Evolutionary conservation across 2,888 invertebrate genomes (phyloP), one percentile per base, ranked within the genome.

Genomic region (Leptinotarsa peninsularis): DNA sequence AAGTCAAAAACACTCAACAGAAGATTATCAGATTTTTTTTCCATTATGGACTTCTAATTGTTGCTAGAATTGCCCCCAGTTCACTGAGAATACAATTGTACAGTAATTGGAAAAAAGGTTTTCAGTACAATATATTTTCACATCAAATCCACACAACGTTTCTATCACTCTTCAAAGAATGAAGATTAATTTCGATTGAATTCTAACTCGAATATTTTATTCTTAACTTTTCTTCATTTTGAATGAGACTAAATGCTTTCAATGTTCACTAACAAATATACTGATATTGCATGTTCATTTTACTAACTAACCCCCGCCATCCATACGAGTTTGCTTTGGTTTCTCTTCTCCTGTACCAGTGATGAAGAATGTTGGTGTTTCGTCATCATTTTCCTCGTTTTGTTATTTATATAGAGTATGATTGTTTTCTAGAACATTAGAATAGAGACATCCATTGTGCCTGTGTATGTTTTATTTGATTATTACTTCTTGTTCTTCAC

Each of bases 361-460:
- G 77, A 75, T 79, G 80, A 86, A 86, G 87, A 85, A 85, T 86
- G 87, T 87, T 87, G 87, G 87, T 87, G 85, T 87, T 86, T 86
- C 85, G 78, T 86, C 84, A 76, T 84, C 84, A 76, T 82, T 80
- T 76, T 81, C 78, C 70, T 78, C 72, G 78, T 78, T 67, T 77
- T 77, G 43, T 43, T 43, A 43, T 80, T 79, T 75, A 71, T 72
- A 74, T 69, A 49, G 43, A 66, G 68, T 71, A 74, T 75, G 74
- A 72, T 73, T 73, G 75, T 71, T 74, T 77, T 71, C 69, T 83
- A 85, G 84, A 82, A 82, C 49, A 71, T 78, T 80, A 80, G 80
- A 74, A 77, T 84, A 78, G 77, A 75, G 63, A 75, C 17, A 75
- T 77, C 83, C 83, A 74, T 72, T 81, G 74, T 83, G 86, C 84